These are phyloP conservation scores for Timema cristinae DNA, from an alignment of 2,888 invertebrate genomes.

Conservation along the genomic window DNA sequence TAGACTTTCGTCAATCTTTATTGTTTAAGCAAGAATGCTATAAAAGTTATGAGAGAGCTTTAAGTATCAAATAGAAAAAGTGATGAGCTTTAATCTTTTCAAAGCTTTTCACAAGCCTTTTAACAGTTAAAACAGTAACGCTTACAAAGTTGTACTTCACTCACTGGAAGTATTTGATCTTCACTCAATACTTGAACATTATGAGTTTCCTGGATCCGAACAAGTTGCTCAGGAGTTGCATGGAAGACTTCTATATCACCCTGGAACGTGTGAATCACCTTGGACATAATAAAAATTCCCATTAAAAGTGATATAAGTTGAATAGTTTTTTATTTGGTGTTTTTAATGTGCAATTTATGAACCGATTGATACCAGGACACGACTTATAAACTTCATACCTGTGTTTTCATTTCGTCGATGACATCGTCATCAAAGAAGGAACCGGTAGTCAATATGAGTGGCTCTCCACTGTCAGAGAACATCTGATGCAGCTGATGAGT, in stretches of 20 bases:
- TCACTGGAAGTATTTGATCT: slow-evolving; percentile 32
- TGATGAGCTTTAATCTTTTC: too few species aligned
- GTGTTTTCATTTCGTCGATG: slow-evolving; percentile 28
- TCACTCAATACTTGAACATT: slow-evolving; percentile 31
- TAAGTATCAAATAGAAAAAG: too few species aligned
- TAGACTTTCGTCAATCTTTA: too few species aligned
- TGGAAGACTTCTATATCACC: slow-evolving; percentile 32
- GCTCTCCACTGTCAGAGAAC: slow-evolving; percentile 28
- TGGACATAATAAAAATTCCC: too few species aligned
- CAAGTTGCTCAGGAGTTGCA: slow-evolving; percentile 32
- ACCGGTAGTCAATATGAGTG: slow-evolving; percentile 28
- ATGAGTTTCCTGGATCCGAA: slow-evolving; percentile 30
- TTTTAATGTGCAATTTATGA: too few species aligned
- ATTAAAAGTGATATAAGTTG: too few species aligned
- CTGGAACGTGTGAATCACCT: slow-evolving; percentile 32
- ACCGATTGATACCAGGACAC: too few species aligned
- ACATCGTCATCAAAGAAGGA: slow-evolving; percentile 23
- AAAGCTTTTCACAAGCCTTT: too few species aligned
- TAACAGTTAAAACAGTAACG: background rate
- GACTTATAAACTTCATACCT: slow-evolving; percentile 22
- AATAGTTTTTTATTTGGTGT: too few species aligned
- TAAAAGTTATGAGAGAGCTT: too few species aligned
- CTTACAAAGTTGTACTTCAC: slow-evolving; percentile 18
- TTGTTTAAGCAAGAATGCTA: too few species aligned
- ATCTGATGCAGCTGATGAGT: slow-evolving; percentile 23